phyloP scores from a whole-genome alignment of 2,888 invertebrate species.

The Ephialtes manifestator region DNA sequence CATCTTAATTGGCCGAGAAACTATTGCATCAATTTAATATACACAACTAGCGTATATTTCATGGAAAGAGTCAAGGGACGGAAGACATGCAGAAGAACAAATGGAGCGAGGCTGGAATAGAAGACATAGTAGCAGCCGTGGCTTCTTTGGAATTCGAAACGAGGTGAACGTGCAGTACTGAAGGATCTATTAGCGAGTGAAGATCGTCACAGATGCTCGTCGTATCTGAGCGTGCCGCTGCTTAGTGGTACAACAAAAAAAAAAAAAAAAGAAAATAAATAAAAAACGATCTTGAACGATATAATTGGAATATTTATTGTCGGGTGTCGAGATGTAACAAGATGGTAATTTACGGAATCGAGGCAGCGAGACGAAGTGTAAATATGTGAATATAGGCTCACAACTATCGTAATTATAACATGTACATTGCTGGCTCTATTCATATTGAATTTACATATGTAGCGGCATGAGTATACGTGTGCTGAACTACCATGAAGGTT shows the following conservation, averaged over 20 bases:
- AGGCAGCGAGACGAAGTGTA: conserved; percentile 35
- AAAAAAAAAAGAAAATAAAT: neutral
- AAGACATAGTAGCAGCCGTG: conserved; percentile 37
- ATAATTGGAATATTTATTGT: conserved; percentile 62
- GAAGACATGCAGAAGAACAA: conserved; percentile 62
- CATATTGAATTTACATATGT: conserved; percentile 19
- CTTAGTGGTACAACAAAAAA: neutral
- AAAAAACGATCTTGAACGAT: conserved; percentile 19
- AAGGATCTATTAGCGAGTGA: conserved; percentile 36
- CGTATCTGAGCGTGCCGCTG: neutral
- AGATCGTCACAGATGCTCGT: conserved; percentile 21
- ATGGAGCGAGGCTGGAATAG: conserved; percentile 70
- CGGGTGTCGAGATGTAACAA: conserved; percentile 51
- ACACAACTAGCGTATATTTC: conserved; percentile 5
- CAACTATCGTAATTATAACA: conserved; percentile 29
- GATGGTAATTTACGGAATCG: conserved; percentile 60
- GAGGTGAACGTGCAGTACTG: conserved; percentile 54
- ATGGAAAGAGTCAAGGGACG: conserved; percentile 50
- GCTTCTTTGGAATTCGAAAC: conserved; percentile 57
- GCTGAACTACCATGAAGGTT: conserved; percentile 33
- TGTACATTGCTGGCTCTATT: neutral
- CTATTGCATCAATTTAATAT: conserved; percentile 59
- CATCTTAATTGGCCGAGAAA: conserved; percentile 63
- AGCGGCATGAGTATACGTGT: neutral
- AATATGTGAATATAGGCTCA: conserved; percentile 24